Evolutionary conservation across 2,113 vertebrate genomes (phyloP).

Genomic region (Terrapene triunguis): DNA sequence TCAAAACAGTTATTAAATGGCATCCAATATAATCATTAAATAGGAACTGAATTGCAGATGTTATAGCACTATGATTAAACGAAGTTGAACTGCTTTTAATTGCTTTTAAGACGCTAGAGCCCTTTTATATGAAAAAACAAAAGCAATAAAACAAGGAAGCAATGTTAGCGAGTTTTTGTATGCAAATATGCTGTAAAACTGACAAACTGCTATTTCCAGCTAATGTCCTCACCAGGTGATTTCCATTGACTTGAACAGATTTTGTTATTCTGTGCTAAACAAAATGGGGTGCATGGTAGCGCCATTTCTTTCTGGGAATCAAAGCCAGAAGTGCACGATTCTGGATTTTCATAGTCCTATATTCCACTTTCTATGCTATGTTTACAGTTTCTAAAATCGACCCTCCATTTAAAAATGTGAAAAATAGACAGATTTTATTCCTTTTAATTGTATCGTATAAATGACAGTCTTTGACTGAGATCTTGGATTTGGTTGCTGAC

Average conservation of each 20-base stretch:
- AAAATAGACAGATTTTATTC: not conserved
- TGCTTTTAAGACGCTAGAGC: constrained; percentile 9
- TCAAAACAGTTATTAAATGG: constrained; percentile 8
- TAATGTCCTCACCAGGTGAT: not conserved
- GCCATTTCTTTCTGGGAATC: not conserved
- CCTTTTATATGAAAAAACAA: not conserved
- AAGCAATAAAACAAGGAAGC: not conserved
- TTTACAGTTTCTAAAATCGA: not conserved
- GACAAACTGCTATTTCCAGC: not conserved
- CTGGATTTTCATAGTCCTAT: not conserved
- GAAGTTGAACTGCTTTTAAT: constrained; percentile 31
- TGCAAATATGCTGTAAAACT: not conserved
- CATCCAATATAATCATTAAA: constrained; percentile 27
- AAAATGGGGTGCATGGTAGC: not conserved
- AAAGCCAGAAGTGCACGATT: not conserved
- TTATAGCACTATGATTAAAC: constrained; percentile 29
- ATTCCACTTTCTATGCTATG: not conserved
- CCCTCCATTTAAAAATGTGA: not conserved
- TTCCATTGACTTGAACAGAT: not conserved
- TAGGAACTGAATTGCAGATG: constrained; percentile 18
- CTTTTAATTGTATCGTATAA: not conserved
- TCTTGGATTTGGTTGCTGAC: not conserved
- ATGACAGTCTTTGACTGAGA: not conserved
- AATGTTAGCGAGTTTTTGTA: not conserved
- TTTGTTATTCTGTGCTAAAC: not conserved